phyloP scores from a whole-genome alignment of 2,888 invertebrate genomes.

The Ellobium chinense region DNA sequence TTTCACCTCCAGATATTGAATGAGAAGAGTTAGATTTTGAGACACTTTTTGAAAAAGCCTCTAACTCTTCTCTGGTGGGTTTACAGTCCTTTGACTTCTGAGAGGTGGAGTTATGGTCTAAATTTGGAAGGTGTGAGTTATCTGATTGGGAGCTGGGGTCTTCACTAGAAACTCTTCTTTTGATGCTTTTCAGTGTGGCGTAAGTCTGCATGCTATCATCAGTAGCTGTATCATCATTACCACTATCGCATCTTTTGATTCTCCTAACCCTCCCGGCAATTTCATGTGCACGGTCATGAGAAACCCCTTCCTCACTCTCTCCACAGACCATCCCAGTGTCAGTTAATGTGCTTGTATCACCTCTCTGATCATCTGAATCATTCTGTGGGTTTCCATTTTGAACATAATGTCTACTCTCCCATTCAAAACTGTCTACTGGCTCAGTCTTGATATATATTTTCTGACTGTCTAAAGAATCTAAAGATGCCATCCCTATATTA shows the following conservation, averaged over 20 bases:
- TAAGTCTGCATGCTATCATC: too few species aligned
- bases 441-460: constrained; percentile 26
- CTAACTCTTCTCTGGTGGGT: neutral
- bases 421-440: constrained; percentile 25
- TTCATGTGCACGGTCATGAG: neutral
- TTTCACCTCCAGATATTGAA: constrained; percentile 20
- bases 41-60: constrained; percentile 1
- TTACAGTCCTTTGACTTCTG: neutral
- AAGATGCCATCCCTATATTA: neutral
- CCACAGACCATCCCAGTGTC: too few species aligned
- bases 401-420: neutral
- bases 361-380: too few species aligned
- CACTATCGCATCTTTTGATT: constrained; percentile 7
- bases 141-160: neutral
- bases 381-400: too few species aligned
- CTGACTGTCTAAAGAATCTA: neutral
- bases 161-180: neutral
- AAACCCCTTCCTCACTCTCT: neutral
- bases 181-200: neutral
- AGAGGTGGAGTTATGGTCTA: neutral
- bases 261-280: neutral
- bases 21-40: constrained; percentile 36
- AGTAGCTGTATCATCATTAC: neutral
- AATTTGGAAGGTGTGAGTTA: neutral
- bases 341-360: too few species aligned